Evolutionary conservation across 2,888 invertebrate species (phyloP), one percentile per base, ranked within the genome.

Genomic region (Euproctis similis): DNA sequence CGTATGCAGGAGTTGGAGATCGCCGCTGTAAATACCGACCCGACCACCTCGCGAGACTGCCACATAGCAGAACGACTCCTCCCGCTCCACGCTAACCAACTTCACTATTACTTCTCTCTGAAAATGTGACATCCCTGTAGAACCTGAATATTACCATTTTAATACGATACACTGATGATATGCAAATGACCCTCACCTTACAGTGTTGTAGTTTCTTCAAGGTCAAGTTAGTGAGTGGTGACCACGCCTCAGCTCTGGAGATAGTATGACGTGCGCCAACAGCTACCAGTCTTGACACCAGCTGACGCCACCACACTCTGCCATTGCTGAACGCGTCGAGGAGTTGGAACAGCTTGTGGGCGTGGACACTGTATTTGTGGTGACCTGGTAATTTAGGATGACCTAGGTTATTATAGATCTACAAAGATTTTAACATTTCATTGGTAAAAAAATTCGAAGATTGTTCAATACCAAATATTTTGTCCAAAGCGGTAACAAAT

Each of bases 21-120:
- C 72, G 0, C 86, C 88, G 42, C 86, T 85, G 59, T 89, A 89
- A 1, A 89, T 60, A 0, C 88, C 89, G 0, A 89, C 82, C 11
- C 86, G 67, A 0, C 90, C 90, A 3, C 87, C 86, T 31, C 85
- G 85, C 0, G 88, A 85, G 9, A 89, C 72, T 0, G 86, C 73
- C 1, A 85, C 87, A 50, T 88, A 89, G 50, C 88, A 88, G 56
- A 89, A 89, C 5, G 86, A 84, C n/a, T 76, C 76, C 3, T 73
- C 74, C 0, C 86, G 75, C 59, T 88, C 88, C 8, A 88, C 67
- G 22, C 74, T 68, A 12, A 90, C 85, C 17, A 90, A 60, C 55
- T 87, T 88, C 7, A 86, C 73, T 26, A 89, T 69, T 0, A 86
- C 74, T 53, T 89, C 89, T 28, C 87, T 76, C 89, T 89, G 68